Percentiles rank a stretch among this genome's conserved stretches.
phyloP scores from a whole-genome alignment of 1,140 invertebrate species.

The Venustaconcha ellipsiformis region DNA sequence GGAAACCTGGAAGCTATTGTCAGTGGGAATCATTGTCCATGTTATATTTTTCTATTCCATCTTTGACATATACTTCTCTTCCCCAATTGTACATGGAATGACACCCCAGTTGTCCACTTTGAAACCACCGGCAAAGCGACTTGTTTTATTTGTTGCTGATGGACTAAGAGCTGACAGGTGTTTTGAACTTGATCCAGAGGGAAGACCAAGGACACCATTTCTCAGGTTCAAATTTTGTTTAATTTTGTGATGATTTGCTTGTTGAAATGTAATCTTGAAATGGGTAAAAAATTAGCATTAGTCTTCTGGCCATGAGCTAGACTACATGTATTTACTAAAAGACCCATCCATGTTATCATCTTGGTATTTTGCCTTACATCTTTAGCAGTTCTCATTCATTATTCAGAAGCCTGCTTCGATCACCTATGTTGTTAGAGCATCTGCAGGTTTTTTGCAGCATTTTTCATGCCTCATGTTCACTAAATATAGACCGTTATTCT shows the following conservation, averaged over 20 bases:
- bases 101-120: constrained; percentile 45
- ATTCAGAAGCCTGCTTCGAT: not conserved
- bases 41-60: constrained; percentile 74
- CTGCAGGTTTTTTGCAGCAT: too few species aligned
- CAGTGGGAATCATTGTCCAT: constrained; percentile 70
- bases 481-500: too few species aligned
- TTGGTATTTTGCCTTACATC: not conserved
- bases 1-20: constrained; percentile 55
- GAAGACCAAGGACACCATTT: constrained; percentile 69
- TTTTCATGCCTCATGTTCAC: too few species aligned
- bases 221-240: constrained; percentile 70
- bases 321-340: not conserved
- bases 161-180: constrained; percentile 89
- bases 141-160: constrained; percentile 90
- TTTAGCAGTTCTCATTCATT: not conserved
- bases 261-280: not conserved
- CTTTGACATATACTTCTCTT: constrained; percentile 78
- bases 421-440: too few species aligned
- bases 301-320: not conserved
- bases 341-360: not conserved
- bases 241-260: not conserved
- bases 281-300: not conserved
- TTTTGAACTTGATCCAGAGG: constrained; percentile 70
- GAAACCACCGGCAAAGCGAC: constrained; percentile 78
- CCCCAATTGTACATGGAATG: constrained; percentile 74